Evolutionary conservation across 1,140 invertebrate genomes (phyloP), one percentile per base, ranked within the genome.

Genomic region (Drosophila sucinea): DNA sequence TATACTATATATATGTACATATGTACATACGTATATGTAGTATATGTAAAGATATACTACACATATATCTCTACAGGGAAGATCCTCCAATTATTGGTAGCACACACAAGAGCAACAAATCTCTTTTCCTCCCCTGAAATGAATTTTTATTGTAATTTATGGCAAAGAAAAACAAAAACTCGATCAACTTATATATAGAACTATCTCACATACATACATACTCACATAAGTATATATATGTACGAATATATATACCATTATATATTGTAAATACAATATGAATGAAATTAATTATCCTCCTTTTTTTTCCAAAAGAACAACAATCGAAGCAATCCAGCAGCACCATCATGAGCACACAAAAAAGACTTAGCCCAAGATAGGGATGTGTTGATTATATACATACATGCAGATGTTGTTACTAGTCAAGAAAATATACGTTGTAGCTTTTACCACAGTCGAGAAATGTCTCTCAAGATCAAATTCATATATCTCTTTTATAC

Each of bases 191-290:
- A 74, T 54, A 41, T 64, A 73, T 66, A 67, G 17, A 67, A 41
- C 35, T 29, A 67, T 71, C 30, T 29, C 35, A 60, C 7, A 54
- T 47, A 63, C 33, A 65, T 23, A 56, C 54, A 60, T 62, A 55
- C 17, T 17, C 35, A 38, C 7, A 38, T 10, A 11, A 66, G 64
- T 70, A 76, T 40, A 77, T 63, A 63, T 63, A 63, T 29, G 47
- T 23, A 65, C 38, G 23, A 32, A 56, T 65, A 29, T 65, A 65
- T 38, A 55, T 55, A 35, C 30, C 71, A 70, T 77, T 61, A 77
- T 77, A 69, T 77, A 66, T 77, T 77, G 73, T 77, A 77, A 76
- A 77, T 77, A 77, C 57, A 60, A 54, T 67, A 65, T 83, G 62
- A 71, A 67, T 32, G 17, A 60, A 41, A 11, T 10, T 23, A 51